phyloP scores from a whole-genome alignment of 2,797 vertebrate genomes.

The Vespertilio murinus region DNA sequence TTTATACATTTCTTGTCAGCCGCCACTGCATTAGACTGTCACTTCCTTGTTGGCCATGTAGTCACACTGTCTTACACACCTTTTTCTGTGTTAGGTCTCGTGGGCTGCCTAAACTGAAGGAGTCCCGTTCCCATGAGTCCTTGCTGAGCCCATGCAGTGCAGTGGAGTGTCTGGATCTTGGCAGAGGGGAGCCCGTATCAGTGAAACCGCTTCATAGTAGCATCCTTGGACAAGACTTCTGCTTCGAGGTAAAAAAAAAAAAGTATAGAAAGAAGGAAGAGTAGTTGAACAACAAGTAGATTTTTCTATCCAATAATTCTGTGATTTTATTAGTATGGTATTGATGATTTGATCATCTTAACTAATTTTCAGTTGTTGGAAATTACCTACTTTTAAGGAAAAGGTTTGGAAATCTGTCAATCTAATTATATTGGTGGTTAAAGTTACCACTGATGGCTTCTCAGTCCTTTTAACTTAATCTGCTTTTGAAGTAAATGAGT shows the following conservation, averaged over 20 bases:
- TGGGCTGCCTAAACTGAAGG: slow-evolving; percentile 93
- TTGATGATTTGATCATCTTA: slow-evolving; percentile 35
- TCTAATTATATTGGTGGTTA: slow-evolving; percentile 50
- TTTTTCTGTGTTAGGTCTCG: slow-evolving; percentile 85
- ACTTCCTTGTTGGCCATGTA: slow-evolving; percentile 31
- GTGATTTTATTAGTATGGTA: not conserved
- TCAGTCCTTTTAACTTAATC: slow-evolving; percentile 10
- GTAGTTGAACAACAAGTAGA: not conserved
- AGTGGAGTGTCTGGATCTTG: slow-evolving; percentile 93
- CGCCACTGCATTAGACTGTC: slow-evolving; percentile 32
- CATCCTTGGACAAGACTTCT: slow-evolving; percentile 96
- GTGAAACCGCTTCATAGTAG: slow-evolving; percentile 96
- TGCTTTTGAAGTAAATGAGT: not conserved
- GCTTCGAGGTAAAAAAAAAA: slow-evolving; percentile 91
- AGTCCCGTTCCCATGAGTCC: slow-evolving; percentile 94
- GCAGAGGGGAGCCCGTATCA: slow-evolving; percentile 91
- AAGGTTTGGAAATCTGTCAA: slow-evolving; percentile 52
- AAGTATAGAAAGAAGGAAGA: not conserved
- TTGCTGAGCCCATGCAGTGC: slow-evolving; percentile 91
- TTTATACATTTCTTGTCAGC: not conserved
- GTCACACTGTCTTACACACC: slow-evolving; percentile 48
- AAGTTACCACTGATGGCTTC: slow-evolving; percentile 33
- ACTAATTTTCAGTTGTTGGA: slow-evolving; percentile 50
- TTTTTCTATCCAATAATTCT: not conserved
- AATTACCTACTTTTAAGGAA: slow-evolving; percentile 48